These are phyloP conservation scores for Patella caerulea DNA, from an alignment of 2,888 invertebrate species.

Conservation along the genomic window DNA sequence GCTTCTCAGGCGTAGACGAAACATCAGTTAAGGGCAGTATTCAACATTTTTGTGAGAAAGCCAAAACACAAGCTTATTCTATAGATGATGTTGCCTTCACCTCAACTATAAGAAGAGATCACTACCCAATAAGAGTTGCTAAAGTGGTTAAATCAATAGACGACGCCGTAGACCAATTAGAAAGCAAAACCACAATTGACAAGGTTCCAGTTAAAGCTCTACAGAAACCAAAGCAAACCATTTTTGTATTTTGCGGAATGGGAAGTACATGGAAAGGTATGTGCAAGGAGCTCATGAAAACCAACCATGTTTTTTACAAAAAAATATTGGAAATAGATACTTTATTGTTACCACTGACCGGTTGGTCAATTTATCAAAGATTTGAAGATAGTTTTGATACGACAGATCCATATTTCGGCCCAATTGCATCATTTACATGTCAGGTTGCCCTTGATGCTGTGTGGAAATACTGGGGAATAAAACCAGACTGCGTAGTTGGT, in stretches of 20 bases:
- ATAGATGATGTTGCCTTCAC: conserved; percentile 37
- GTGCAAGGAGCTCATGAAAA: conserved; percentile 47
- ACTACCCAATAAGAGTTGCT: conserved; percentile 28
- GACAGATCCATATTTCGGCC: conserved; percentile 41
- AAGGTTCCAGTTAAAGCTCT: neutral
- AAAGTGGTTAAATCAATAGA: conserved; percentile 8
- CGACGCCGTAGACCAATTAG: neutral
- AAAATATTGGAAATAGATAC: conserved; percentile 43
- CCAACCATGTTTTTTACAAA: conserved; percentile 38
- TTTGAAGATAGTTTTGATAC: conserved; percentile 32
- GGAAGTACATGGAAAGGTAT: conserved; percentile 61
- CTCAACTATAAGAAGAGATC: conserved; percentile 37
- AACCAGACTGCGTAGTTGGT: conserved; percentile 47
- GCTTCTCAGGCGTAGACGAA: conserved; percentile 32
- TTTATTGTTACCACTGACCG: conserved; percentile 31
- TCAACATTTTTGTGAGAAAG: conserved; percentile 22
- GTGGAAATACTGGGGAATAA: conserved; percentile 46
- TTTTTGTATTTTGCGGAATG: conserved; percentile 60
- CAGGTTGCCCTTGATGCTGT: conserved; percentile 45
- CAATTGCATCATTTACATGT: conserved; percentile 51
- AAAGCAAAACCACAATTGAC: neutral
- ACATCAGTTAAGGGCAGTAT: conserved; percentile 31
- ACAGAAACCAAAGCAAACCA: conserved; percentile 14
- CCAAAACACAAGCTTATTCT: conserved; percentile 14
- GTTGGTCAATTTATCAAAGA: conserved; percentile 37